Conservation (phyloP, 2,888 invertebrate species). For the Eilema griseolum region DNA sequence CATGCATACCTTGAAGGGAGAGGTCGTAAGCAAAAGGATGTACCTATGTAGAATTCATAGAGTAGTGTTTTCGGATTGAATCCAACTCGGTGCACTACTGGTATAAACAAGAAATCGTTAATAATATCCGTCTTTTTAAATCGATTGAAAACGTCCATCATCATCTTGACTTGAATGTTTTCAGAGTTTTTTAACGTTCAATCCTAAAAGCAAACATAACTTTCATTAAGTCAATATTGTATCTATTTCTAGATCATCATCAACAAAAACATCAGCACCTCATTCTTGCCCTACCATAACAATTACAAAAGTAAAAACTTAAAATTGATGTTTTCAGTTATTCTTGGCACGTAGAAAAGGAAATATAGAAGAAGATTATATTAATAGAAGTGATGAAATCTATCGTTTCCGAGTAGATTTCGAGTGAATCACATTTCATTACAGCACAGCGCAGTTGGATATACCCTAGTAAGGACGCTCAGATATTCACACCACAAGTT, state of each 20-base stretch:
- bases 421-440: conserved; percentile 47
- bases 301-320: conserved; percentile 15
- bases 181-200: conserved; percentile 19
- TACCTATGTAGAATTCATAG: no score
- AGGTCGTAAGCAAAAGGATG: no score
- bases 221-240: conserved; percentile 11
- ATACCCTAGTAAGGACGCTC: conserved; percentile 34
- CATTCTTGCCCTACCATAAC: conserved; percentile 17
- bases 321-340: conserved; percentile 16
- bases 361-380: conserved; percentile 3
- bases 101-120: neutral
- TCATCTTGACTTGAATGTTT: neutral
- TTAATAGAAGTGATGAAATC: conserved; percentile 38
- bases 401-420: conserved; percentile 35
- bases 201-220: conserved; percentile 7
- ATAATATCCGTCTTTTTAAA: neutral
- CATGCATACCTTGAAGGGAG: no score
- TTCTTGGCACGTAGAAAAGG: conserved; percentile 12
- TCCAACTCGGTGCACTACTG: no score
- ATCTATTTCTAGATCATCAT: conserved; percentile 21
- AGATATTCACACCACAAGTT: conserved; percentile 62
- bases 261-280: conserved; percentile 23
- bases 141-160: neutral
- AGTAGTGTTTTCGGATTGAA: no score
- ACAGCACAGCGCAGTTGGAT: conserved; percentile 26